A percentile compares a stretch with the other conserved stretches of the same genome.
phyloP scores from a whole-genome alignment of 30 jellyfish, hydroid and myxozoan genomes.

The Hydra vulgaris region DNA sequence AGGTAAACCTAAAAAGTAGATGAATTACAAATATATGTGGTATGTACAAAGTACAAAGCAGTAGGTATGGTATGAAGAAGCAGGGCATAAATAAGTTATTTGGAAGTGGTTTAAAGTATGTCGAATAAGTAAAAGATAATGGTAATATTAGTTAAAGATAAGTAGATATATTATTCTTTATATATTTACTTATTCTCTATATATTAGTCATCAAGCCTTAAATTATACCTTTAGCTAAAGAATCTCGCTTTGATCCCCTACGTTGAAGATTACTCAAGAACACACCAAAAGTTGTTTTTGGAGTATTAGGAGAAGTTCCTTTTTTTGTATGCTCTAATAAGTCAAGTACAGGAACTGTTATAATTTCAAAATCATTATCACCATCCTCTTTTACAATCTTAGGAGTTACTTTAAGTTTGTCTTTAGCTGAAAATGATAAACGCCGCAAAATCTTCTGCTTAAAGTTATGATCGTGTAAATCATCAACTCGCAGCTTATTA shows the following conservation, averaged over 20 bases:
- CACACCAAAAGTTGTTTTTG: constrained; percentile 26
- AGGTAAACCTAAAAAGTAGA: too few relatives aligned
- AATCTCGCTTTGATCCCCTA: constrained; percentile 28
- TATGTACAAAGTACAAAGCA: too few relatives aligned
- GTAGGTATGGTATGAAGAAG: too few relatives aligned
- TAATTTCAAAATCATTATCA: constrained; percentile 21
- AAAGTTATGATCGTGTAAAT: not conserved
- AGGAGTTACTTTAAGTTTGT: constrained; percentile 4
- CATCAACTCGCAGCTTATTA: too few relatives aligned
- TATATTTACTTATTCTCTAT: too few relatives aligned
- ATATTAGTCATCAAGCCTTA: too few relatives aligned
- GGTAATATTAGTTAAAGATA: too few relatives aligned
- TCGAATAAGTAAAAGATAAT: too few relatives aligned
- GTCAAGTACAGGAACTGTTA: constrained; percentile 18
- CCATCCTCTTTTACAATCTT: constrained; percentile 22
- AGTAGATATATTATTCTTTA: too few relatives aligned
- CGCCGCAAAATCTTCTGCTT: constrained; percentile 19
- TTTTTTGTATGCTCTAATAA: not conserved
- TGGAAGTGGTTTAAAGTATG: too few relatives aligned
- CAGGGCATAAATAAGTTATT: too few relatives aligned
- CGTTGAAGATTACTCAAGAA: constrained; percentile 26
- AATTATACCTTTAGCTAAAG: constrained; percentile 29
- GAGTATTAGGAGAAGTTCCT: not conserved
- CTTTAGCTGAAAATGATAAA: constrained; percentile 25
- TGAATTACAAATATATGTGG: too few relatives aligned